phyloP scores from a whole-genome alignment of 1,140 invertebrate species.

The Brachionus manjavacas region DNA sequence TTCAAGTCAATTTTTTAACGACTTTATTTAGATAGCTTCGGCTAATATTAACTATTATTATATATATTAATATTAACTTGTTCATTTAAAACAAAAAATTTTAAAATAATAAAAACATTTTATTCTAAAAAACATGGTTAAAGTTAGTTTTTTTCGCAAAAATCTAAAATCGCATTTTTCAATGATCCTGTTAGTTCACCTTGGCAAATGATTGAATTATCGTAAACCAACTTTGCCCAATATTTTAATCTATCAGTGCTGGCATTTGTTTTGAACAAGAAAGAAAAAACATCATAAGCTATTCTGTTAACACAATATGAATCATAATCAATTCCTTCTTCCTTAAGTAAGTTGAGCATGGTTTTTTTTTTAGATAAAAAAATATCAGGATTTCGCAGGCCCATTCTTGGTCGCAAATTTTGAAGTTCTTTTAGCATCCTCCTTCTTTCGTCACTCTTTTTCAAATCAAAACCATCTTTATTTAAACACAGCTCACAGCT shows the following conservation, averaged over 20 bases:
- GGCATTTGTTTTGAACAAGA: background rate
- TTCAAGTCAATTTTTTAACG: too few relatives aligned
- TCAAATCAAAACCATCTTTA: background rate
- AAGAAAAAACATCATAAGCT: background rate
- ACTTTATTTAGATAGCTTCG: too few relatives aligned
- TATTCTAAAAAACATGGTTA: too few relatives aligned
- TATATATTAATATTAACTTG: too few relatives aligned
- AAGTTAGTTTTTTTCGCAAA: background rate
- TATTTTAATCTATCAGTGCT: background rate
- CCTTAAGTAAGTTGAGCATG: background rate
- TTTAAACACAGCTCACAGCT: background rate
- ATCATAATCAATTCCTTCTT: conserved; percentile 3
- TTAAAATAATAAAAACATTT: too few relatives aligned
- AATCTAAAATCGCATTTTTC: background rate
- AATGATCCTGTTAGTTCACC: background rate
- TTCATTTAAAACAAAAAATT: too few relatives aligned
- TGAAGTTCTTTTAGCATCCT: background rate
- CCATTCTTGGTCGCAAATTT: background rate
- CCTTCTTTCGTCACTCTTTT: background rate
- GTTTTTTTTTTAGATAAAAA: background rate
- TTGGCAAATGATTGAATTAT: background rate
- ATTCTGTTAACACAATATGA: background rate
- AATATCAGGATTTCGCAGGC: background rate
- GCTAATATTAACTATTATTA: too few relatives aligned
- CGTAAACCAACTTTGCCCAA: background rate